Percentiles rank a stretch among this genome's conserved stretches.
Evolutionary conservation across 2,113 vertebrate species (phyloP).

Genomic region (Eulemur macaco): DNA sequence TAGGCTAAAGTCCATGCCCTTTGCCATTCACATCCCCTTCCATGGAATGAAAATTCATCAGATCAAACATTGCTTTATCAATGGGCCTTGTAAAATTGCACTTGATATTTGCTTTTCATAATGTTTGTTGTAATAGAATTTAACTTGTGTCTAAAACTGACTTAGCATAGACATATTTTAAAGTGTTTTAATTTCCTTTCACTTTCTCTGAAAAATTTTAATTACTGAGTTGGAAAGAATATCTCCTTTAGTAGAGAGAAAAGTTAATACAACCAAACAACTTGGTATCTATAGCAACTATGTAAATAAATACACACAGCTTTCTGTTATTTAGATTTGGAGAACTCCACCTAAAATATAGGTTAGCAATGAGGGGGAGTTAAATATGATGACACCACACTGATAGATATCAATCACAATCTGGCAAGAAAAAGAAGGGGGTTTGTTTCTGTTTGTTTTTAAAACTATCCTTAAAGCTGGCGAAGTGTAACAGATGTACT

Average conservation of each 20-base stretch:
- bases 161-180: slow-evolving; percentile 16
- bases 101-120: slow-evolving; percentile 38
- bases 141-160: background rate
- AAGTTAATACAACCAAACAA: background rate
- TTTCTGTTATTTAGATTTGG: background rate
- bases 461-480: slow-evolving; percentile 8
- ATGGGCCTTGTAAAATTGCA: background rate
- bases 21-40: background rate
- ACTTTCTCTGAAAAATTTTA: slow-evolving; percentile 24
- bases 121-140: slow-evolving; percentile 21
- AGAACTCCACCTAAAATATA: background rate
- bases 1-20: background rate
- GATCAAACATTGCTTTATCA: slow-evolving; percentile 4
- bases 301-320: background rate
- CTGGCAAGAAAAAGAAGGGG: background rate
- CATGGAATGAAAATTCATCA: background rate
- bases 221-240: background rate
- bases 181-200: slow-evolving; percentile 9
- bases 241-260: background rate
- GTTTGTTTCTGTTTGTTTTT: background rate
- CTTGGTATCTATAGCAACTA: background rate
- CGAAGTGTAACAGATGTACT: background rate
- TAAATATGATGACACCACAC: background rate
- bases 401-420: background rate
- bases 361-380: background rate